Evolutionary conservation across 2,113 vertebrate species (phyloP), one percentile per base, ranked within the genome.

Genomic region (Glaucomys volans): DNA sequence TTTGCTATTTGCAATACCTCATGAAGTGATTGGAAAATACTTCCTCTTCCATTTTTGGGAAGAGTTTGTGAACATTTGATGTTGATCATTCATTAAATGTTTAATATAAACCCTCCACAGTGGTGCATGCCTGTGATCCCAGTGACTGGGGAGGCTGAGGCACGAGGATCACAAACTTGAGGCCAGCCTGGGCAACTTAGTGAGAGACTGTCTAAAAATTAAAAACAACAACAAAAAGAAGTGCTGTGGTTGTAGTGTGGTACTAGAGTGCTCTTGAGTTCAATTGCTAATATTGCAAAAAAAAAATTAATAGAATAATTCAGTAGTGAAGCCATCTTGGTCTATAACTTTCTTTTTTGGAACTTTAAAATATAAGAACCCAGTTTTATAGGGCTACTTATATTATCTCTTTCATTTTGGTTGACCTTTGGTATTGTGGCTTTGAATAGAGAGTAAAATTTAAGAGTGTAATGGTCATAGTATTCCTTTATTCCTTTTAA

Each of bases 391-490:
- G n/a, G 82, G 67, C 22, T 96, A 3, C 85, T 86, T 91, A 40
- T 67, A 77, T 62, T 94, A 50, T 66, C 40, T 52, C 10, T 82
- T 90, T 94, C 28, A 64, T 93, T 57, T 96, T 57, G 13, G 9
- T 83, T 87, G 40, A 57, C 28, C 75, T 93, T 90, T 24, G 69
- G 50, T 87, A 79, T 62, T 83, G 16, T 79, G 54, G 37, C 82
- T 92, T 71, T 95, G 35, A 90, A 54, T 10, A 35, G n/a, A 50
- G 35, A 57, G 32, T 94, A 26, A 62, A 87, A 47, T 76, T 92
- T 77, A 72, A 92, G 52, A 82, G 37, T 66, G 13, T 92, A 47
- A 81, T 85, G 16, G 66, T 87, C 40, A 12, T 47, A 89, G 22
- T 86, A 13, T 67, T 81, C 16, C 4, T 57, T 57, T 82, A 26